Evolutionary conservation across 2,888 invertebrate species (phyloP), one percentile per base, ranked within the genome.

Genomic region (Cephalotes varians): DNA sequence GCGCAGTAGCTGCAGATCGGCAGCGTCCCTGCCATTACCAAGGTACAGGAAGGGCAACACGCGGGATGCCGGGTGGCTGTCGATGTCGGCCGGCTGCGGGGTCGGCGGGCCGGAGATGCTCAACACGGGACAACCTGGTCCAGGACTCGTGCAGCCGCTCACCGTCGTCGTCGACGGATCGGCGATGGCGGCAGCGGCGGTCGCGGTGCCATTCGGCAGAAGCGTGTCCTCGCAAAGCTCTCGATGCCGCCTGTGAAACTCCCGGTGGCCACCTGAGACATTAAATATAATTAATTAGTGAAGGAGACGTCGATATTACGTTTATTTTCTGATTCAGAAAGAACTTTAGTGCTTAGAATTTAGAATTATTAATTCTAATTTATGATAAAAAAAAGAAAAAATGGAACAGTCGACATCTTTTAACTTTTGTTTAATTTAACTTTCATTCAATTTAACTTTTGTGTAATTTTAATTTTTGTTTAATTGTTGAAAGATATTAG

Each of bases 21-120:
- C 96, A 51, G 98, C 98, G 95, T 98, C 98, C 88, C 96, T 96
- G 92, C 97, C 97, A 95, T 98, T 98, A 90, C 98, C 98, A 90
- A 98, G 96, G 95, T 97, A 97, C 88, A 98, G 95, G 95, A 97
- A 97, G 72, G 98, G 97, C 90, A 98, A 95, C 76, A 98, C 97
- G 93, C 97, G 96, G 83, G 98, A 97, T 86, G 97, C 97, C 25
- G 97, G 97, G 93, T 97, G 97, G 88, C 96, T 96, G 95, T 97
- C 97, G 90, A 97, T 96, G 94, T 97, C 97, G 92, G 95, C 93
- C 90, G 93, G 90, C 71, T 93, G 92, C 15, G 92, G 93, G 21
- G 93, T 93, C 64, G 92, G 91, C 18, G 93, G 93, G 1, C 91
- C 88, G 49, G 91, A 91, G 44, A 90, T 91, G 83, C 85, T 92